Conservation (phyloP, 1,140 invertebrate genomes). For the Eupristina koningsbergeri region DNA sequence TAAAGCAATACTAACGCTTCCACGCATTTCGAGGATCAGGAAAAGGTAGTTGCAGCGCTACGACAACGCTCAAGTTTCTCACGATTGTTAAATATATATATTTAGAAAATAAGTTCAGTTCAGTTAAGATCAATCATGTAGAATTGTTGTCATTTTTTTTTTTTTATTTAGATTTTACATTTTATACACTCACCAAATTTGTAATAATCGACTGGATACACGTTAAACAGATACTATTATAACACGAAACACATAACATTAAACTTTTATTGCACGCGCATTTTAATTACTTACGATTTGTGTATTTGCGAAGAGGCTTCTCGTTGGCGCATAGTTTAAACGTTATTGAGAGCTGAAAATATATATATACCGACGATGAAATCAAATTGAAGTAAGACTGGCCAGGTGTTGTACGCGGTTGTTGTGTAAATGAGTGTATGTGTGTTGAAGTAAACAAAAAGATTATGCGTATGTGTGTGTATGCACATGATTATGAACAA, state of each 20-base stretch:
- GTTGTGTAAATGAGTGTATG: slow-evolving; percentile 37
- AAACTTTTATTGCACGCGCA: slow-evolving; percentile 26
- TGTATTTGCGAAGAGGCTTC: slow-evolving; percentile 19
- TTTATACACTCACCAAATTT: slow-evolving; percentile 31
- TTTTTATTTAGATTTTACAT: slow-evolving; percentile 42
- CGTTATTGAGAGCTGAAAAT: slow-evolving; percentile 8
- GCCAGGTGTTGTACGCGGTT: slow-evolving; percentile 36
- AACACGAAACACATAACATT: slow-evolving; percentile 2
- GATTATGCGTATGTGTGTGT: slow-evolving; percentile 27
- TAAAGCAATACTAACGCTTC: slow-evolving; percentile 24
- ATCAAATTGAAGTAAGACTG: slow-evolving; percentile 48
- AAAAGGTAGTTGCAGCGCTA: not conserved
- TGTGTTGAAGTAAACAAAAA: slow-evolving; percentile 35
- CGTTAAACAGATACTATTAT: slow-evolving; percentile 3
- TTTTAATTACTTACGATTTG: slow-evolving; percentile 35
- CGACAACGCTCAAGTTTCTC: slow-evolving; percentile 33
- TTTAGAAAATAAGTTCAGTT: slow-evolving; percentile 45
- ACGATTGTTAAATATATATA: slow-evolving; percentile 45
- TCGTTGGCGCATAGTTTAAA: slow-evolving; percentile 18
- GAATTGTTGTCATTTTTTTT: slow-evolving; percentile 32
- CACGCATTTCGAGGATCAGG: slow-evolving; percentile 16
- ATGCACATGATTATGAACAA: slow-evolving; percentile 14
- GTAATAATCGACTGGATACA: slow-evolving; percentile 42
- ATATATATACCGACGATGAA: slow-evolving; percentile 33
- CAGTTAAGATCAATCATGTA: slow-evolving; percentile 40